These are phyloP conservation scores for Rhagium mordax DNA, from an alignment of 2,888 invertebrate genomes.

Conservation along the genomic window DNA sequence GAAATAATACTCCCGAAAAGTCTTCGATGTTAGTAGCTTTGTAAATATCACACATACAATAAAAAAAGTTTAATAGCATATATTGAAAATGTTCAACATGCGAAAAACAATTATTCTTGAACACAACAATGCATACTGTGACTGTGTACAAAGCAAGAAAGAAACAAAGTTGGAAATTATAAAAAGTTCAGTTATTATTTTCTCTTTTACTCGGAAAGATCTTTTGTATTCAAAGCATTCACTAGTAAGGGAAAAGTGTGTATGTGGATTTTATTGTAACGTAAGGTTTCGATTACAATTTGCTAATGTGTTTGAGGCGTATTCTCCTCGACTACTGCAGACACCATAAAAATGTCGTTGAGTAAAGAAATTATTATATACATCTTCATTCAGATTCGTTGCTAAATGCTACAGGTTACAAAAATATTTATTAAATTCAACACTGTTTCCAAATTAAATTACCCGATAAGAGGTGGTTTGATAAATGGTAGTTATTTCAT, in stretches of 20 bases:
- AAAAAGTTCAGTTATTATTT: conserved; percentile 11
- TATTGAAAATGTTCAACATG: not conserved
- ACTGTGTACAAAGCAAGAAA: not conserved
- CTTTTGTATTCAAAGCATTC: conserved; percentile 16
- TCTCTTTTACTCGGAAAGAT: not conserved
- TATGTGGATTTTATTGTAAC: conserved; percentile 9
- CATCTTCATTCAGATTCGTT: too few relatives aligned
- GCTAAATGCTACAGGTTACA: too few relatives aligned
- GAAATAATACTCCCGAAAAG: not conserved
- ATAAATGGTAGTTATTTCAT: too few relatives aligned
- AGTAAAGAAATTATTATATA: too few relatives aligned
- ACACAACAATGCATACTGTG: not conserved
- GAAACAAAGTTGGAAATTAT: conserved; percentile 14
- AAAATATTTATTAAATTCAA: too few relatives aligned
- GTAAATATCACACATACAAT: not conserved
- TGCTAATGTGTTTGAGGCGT: conserved; percentile 8
- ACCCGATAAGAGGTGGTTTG: too few relatives aligned
- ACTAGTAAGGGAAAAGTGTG: not conserved
- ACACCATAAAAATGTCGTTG: too few relatives aligned
- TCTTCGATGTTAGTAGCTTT: not conserved
- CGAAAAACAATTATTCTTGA: not conserved
- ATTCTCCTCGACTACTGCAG: not conserved
- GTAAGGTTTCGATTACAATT: conserved; percentile 9
- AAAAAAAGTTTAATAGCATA: not conserved
- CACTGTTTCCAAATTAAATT: too few relatives aligned